A percentile compares a stretch with the other conserved stretches of the same genome.
These are phyloP conservation scores for Subacronicta megacephala DNA, from an alignment of 2,888 invertebrate species.

Conservation along the genomic window DNA sequence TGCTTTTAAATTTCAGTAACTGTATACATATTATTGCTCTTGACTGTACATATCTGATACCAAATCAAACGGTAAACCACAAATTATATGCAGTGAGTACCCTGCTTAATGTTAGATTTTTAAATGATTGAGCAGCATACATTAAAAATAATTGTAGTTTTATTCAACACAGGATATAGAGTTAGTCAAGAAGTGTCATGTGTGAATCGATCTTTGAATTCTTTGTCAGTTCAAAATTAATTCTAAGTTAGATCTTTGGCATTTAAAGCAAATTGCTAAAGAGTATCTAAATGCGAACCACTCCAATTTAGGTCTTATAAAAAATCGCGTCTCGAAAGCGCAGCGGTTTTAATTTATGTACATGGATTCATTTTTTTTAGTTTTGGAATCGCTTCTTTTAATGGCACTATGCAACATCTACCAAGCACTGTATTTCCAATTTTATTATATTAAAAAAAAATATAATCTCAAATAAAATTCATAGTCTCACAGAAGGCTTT, in stretches of 20 bases:
- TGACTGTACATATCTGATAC: no score
- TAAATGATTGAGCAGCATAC: constrained; percentile 4
- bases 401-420: constrained; percentile 58
- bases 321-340: constrained; percentile 26
- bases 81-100: no score
- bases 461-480: constrained; percentile 44
- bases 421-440: constrained; percentile 47
- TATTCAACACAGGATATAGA: neutral
- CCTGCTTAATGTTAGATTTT: no score
- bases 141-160: neutral
- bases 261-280: constrained; percentile 55
- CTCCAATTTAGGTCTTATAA: constrained; percentile 30
- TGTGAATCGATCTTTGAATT: constrained; percentile 51
- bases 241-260: constrained; percentile 65
- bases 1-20: no score
- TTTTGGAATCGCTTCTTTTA: constrained; percentile 26
- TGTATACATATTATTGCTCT: no score
- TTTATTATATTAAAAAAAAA: constrained; percentile 48
- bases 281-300: constrained; percentile 37
- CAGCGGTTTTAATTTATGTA: constrained; percentile 1
- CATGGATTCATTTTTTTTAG: neutral
- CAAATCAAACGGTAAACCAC: no score
- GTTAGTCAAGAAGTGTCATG: neutral
- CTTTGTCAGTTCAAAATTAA: constrained; percentile 51
- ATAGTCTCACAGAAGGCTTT: constrained; percentile 69